These are phyloP conservation scores for Notolepis coatsorum DNA, from an alignment of 2,797 vertebrate species.

Conservation along the genomic window DNA sequence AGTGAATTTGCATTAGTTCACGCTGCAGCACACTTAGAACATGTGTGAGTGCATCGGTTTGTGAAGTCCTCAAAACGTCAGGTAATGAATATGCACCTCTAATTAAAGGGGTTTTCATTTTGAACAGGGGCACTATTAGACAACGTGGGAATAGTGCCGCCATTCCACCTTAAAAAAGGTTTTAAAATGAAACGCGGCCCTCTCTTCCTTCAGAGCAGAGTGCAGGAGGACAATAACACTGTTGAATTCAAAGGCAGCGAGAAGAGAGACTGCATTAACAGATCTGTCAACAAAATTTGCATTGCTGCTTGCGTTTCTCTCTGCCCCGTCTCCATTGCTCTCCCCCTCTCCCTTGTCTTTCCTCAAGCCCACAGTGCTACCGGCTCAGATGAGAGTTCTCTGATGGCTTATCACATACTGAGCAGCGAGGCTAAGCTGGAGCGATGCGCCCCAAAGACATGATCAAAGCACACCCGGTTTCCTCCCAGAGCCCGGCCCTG, in stretches of 20 bases:
- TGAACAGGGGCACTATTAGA: slow-evolving; percentile 37
- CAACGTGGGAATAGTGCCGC: slow-evolving; percentile 28
- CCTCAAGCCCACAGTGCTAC: slow-evolving; percentile 62
- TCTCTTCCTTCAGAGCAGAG: slow-evolving; percentile 40
- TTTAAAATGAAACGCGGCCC: slow-evolving; percentile 37
- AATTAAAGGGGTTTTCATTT: slow-evolving; percentile 70
- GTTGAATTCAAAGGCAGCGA: slow-evolving; percentile 67
- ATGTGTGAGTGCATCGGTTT: slow-evolving; percentile 41
- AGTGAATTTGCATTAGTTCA: slow-evolving; percentile 59
- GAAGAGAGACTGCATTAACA: slow-evolving; percentile 72
- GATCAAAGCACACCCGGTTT: slow-evolving; percentile 82
- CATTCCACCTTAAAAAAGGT: slow-evolving; percentile 34
- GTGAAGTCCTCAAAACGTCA: slow-evolving; percentile 66
- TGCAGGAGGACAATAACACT: slow-evolving; percentile 58
- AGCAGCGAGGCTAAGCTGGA: slow-evolving; percentile 74
- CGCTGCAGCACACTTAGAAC: slow-evolving; percentile 49
- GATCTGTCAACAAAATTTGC: slow-evolving; percentile 81
- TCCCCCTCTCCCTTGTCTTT: slow-evolving; percentile 64
- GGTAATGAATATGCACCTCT: slow-evolving; percentile 58
- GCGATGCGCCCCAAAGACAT: slow-evolving; percentile 75
- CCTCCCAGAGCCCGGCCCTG: slow-evolving; percentile 68
- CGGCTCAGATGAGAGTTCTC: slow-evolving; percentile 74
- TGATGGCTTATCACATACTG: slow-evolving; percentile 78
- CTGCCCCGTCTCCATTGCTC: slow-evolving; percentile 63
- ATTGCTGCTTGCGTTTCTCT: slow-evolving; percentile 71